Percentiles rank a stretch among this genome's conserved stretches.
These are phyloP conservation scores for Agelastica alni DNA, from an alignment of 2,888 invertebrate species.

Conservation along the genomic window DNA sequence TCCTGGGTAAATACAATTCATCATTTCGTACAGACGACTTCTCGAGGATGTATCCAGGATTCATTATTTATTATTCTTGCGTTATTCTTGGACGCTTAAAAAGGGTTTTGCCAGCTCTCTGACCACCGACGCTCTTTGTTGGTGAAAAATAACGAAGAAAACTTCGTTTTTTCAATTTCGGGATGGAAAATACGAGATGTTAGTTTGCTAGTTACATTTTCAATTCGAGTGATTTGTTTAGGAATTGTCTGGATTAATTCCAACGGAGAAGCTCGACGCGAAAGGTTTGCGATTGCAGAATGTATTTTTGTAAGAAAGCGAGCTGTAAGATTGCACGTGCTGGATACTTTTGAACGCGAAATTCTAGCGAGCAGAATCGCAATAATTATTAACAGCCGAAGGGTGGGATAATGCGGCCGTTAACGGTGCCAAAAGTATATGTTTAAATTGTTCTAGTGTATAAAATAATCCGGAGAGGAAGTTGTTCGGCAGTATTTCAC, in stretches of 20 bases:
- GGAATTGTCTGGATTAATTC: too few relatives aligned
- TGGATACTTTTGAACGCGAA: too few relatives aligned
- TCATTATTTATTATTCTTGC: constrained; percentile 39
- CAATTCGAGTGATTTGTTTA: too few relatives aligned
- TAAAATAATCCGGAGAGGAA: constrained; percentile 34
- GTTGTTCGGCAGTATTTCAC: constrained; percentile 37
- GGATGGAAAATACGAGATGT: not conserved
- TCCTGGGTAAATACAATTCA: constrained; percentile 14
- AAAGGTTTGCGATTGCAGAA: too few relatives aligned
- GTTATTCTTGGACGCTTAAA: constrained; percentile 38
- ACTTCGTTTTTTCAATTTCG: not conserved
- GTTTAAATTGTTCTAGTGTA: constrained; percentile 40
- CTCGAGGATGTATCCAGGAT: constrained; percentile 25
- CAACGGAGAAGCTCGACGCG: too few relatives aligned
- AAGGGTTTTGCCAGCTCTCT: constrained; percentile 37
- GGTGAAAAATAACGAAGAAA: not conserved
- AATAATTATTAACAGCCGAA: too few relatives aligned
- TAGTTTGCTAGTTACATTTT: too few relatives aligned
- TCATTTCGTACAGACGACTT: constrained; percentile 28
- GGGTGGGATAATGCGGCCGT: constrained; percentile 29
- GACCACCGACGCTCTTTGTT: constrained; percentile 19
- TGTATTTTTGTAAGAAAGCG: too few relatives aligned
- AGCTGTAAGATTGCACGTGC: too few relatives aligned
- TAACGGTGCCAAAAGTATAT: constrained; percentile 36
- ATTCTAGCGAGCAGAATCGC: too few relatives aligned